A percentile compares a stretch with the other conserved stretches of the same genome.
Conservation (phyloP, 2,888 invertebrate genomes). For the Tromatobia lineatoria region DNA sequence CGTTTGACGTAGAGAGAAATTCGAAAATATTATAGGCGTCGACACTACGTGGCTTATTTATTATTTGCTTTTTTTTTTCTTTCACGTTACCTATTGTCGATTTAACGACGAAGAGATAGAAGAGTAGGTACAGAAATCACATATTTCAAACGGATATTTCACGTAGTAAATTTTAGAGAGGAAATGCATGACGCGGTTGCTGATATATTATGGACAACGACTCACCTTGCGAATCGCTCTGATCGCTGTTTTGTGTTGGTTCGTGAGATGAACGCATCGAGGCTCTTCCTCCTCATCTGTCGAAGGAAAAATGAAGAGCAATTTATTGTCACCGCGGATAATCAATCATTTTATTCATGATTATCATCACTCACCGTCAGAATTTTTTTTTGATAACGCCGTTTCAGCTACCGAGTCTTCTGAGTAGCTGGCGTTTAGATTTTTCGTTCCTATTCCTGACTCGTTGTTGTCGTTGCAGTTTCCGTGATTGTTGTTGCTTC, state of each 20-base stretch:
- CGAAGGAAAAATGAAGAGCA: conserved; percentile 59
- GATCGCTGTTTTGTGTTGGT: conserved; percentile 95
- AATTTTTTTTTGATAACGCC: conserved; percentile 93
- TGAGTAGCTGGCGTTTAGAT: conserved; percentile 91
- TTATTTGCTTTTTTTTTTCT: conserved; percentile 3
- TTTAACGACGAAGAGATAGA: conserved; percentile 44
- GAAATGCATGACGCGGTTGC: not conserved
- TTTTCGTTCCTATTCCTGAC: conserved; percentile 83
- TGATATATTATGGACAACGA: conserved; percentile 62
- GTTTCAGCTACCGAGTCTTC: conserved; percentile 94
- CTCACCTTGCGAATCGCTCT: conserved; percentile 96
- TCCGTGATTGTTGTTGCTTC: conserved; percentile 76
- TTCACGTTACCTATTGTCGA: conserved; percentile 48
- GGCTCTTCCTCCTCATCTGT: conserved; percentile 92
- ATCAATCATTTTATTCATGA: conserved; percentile 23
- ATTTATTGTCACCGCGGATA: conserved; percentile 15
- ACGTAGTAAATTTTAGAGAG: not conserved
- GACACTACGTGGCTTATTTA: conserved; percentile 22
- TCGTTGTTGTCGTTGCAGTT: conserved; percentile 76
- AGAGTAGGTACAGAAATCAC: conserved; percentile 50
- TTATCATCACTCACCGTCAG: conserved; percentile 90
- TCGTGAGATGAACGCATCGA: conserved; percentile 93
- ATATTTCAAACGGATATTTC: conserved; percentile 53
- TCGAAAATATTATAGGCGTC: conserved; percentile 12
- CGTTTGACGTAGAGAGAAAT: conserved; percentile 19